Base-by-base conservation (phyloP, 2,888 invertebrate genomes). In the Pammene fasciana region DNA sequence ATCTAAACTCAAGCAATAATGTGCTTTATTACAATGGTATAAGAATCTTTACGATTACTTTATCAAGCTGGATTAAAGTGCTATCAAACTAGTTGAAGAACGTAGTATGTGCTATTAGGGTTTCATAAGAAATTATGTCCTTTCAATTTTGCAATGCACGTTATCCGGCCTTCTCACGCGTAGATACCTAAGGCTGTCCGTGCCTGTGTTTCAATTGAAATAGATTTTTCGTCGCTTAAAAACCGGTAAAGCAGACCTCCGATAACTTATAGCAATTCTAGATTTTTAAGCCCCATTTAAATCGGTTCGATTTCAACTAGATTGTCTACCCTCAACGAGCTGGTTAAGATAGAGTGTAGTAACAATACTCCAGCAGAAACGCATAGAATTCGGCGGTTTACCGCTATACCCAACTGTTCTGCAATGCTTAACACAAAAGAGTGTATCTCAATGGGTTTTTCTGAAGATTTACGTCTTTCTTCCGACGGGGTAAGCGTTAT, bases 351-450 rank as follows among this genome's bases (percentile, higher is more conserved):
- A n/a, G n/a, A n/a, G n/a, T 26, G 4, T 26, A 4, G 26, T 26
- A 26, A 26, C 26, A 26, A 26, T 4, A 26, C 2, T 26, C 26
- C 48, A 45, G 13, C 46, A 38, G 73, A 80, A 78, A 81, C 78
- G 75, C 77, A 79, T 78, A 78, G 76, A 77, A 76, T 76, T 71
- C 67, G 72, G 46, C 66, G 46, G 67, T 78, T 73, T 78, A 83
- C 86, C 84, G 86, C 82, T 86, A 85, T 65, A 70, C 75, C 75
- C 74, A 56, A 68, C 62, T 67, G 67, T 70, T 59, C 41, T n/a
- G 45, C 26, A 43, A 8, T 43, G 26, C n/a, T 26, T 18, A 6
- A 46, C 13, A 57, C 3, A 43, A 4, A 59, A 45, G 13, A 13
- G 11, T 11, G 13, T 26, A 45, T 43, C 10, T 59, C 26, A 59